Evolutionary conservation across 1,140 invertebrate genomes (phyloP).

Genomic region (Leptoteleia sp.): DNA sequence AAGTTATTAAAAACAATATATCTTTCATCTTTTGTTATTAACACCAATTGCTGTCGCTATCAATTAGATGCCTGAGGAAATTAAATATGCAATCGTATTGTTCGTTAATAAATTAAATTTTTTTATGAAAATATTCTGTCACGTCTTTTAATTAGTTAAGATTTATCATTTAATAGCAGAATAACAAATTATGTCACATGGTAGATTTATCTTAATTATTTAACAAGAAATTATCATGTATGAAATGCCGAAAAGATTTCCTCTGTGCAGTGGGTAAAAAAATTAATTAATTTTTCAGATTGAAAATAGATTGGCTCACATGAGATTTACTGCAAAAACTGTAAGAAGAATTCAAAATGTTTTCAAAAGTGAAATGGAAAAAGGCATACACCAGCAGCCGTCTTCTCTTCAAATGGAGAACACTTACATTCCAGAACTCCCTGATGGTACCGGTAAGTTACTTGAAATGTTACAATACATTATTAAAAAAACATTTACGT

Average conservation of each 20-base stretch:
- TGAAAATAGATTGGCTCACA: slow-evolving; percentile 74
- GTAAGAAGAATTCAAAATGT: slow-evolving; percentile 79
- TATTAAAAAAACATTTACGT: too few relatives aligned
- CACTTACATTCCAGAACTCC: slow-evolving; percentile 84
- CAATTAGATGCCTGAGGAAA: not conserved
- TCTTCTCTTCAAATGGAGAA: slow-evolving; percentile 86
- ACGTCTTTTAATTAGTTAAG: too few relatives aligned
- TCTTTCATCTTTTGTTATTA: not conserved
- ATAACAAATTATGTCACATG: too few relatives aligned
- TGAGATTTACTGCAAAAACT: slow-evolving; percentile 76
- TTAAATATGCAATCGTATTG: not conserved
- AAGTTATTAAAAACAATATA: not conserved
- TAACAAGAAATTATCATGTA: too few relatives aligned
- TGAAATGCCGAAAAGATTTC: too few relatives aligned
- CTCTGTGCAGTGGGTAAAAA: not conserved
- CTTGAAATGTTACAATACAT: too few relatives aligned
- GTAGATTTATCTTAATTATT: too few relatives aligned
- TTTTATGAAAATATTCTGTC: too few relatives aligned
- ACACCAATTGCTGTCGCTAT: not conserved
- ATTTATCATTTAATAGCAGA: too few relatives aligned
- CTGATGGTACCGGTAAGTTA: slow-evolving; percentile 83
- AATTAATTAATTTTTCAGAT: slow-evolving; percentile 73
- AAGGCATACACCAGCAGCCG: slow-evolving; percentile 82
- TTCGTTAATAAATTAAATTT: not conserved
- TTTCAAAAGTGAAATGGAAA: slow-evolving; percentile 83